Percentiles rank a stretch among this genome's conserved stretches.
phyloP scores from a whole-genome alignment of 2,797 vertebrate genomes.

The Lerista edwardsae region DNA sequence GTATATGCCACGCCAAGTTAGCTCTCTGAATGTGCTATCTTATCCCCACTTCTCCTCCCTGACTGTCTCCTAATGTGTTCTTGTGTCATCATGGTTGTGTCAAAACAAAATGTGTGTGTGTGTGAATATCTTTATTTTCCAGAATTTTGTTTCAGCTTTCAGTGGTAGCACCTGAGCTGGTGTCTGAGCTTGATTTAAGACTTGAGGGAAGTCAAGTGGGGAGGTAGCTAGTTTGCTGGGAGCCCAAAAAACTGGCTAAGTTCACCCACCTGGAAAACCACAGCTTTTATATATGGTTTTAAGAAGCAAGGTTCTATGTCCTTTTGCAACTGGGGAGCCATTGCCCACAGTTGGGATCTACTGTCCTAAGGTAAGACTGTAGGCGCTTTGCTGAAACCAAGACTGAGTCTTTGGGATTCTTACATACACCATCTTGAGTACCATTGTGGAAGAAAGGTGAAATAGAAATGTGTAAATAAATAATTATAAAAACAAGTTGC shows the following conservation, averaged over 20 bases:
- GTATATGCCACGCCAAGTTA: background rate
- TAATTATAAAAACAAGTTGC: too few relatives aligned
- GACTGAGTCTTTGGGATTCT: too few relatives aligned
- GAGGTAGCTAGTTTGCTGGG: too few relatives aligned
- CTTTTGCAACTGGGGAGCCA: background rate
- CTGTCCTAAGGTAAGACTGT: too few relatives aligned
- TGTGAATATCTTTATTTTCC: background rate
- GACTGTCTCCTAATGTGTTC: background rate
- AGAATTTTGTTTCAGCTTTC: background rate
- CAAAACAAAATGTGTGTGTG: background rate
- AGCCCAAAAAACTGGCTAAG: background rate
- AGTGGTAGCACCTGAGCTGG: too few relatives aligned
- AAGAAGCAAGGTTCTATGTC: background rate
- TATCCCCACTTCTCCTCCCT: background rate
- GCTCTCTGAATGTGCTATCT: background rate
- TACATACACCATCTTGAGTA: too few relatives aligned
- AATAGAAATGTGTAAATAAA: too few relatives aligned
- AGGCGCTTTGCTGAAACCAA: too few relatives aligned
- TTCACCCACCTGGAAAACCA: background rate
- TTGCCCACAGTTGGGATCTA: too few relatives aligned
- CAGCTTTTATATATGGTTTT: background rate
- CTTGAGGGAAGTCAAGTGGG: too few relatives aligned
- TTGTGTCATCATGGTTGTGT: background rate
- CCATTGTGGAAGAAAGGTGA: too few relatives aligned
- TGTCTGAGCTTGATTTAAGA: too few relatives aligned